These are phyloP conservation scores for Symphodus melops DNA, from an alignment of 2,113 vertebrate species.

Conservation along the genomic window DNA sequence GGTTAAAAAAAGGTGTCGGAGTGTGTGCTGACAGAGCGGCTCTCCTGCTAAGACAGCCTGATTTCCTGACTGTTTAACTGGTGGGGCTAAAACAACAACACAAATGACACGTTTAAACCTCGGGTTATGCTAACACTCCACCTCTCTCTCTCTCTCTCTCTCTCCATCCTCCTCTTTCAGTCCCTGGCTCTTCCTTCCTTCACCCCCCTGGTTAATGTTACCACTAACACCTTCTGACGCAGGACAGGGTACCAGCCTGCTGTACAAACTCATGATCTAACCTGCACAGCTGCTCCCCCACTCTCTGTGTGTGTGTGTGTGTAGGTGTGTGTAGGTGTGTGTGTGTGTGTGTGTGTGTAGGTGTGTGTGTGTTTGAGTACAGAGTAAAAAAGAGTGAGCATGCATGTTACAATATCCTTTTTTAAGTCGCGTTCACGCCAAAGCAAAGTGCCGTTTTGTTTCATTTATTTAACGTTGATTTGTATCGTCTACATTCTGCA, in stretches of 20 bases:
- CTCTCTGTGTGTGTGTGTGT: not conserved
- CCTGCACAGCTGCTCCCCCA: slow-evolving; percentile 54
- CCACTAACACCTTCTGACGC: slow-evolving; percentile 71
- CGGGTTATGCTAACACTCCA: slow-evolving; percentile 51
- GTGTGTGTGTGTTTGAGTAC: not conserved
- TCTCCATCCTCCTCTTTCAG: slow-evolving; percentile 13
- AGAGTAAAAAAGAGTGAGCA: not conserved
- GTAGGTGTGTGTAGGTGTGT: not conserved
- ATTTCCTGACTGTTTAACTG: slow-evolving; percentile 59
- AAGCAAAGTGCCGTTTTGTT: no score
- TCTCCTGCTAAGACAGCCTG: slow-evolving; percentile 57
- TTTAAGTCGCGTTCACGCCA: not conserved
- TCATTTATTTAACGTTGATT: no score
- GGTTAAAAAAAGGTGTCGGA: slow-evolving; percentile 3
- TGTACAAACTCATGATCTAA: slow-evolving; percentile 78
- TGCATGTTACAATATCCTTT: not conserved
- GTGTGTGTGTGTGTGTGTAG: slow-evolving; percentile 1
- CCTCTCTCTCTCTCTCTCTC: slow-evolving; percentile 31
- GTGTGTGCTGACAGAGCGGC: slow-evolving; percentile 36
- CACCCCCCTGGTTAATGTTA: slow-evolving; percentile 64
- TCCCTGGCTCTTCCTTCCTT: slow-evolving; percentile 58
- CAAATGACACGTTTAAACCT: slow-evolving; percentile 52
- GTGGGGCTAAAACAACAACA: slow-evolving; percentile 68
- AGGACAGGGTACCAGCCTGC: slow-evolving; percentile 65
- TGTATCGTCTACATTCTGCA: no score